These are phyloP conservation scores for Lasioglossum albipes DNA, from an alignment of 1,140 invertebrate species.

Conservation along the genomic window DNA sequence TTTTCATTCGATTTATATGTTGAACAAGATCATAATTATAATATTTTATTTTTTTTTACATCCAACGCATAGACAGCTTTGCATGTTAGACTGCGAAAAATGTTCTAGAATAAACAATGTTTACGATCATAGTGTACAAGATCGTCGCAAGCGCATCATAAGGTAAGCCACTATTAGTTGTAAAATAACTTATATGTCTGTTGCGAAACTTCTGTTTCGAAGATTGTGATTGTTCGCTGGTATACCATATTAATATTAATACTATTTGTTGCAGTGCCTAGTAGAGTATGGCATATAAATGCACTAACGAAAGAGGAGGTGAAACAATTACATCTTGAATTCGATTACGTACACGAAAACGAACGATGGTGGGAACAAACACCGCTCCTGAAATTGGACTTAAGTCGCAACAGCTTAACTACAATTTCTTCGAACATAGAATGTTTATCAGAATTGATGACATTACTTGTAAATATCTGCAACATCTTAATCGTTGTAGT, in stretches of 20 bases:
- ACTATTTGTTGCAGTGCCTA: conserved; percentile 84
- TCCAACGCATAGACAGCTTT: conserved; percentile 32
- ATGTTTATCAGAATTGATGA: conserved; percentile 85
- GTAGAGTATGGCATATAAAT: conserved; percentile 90
- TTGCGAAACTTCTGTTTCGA: neutral
- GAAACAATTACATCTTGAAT: conserved; percentile 81
- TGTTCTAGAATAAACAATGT: conserved; percentile 23
- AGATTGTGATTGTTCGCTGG: neutral
- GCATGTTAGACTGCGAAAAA: conserved; percentile 35
- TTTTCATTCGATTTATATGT: neutral
- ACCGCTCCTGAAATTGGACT: conserved; percentile 87
- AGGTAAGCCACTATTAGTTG: conserved; percentile 24
- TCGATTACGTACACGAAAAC: conserved; percentile 85
- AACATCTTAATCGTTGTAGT: conserved; percentile 7
- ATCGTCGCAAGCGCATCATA: neutral
- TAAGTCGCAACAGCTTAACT: conserved; percentile 89
- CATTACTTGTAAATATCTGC: conserved; percentile 84
- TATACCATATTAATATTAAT: neutral
- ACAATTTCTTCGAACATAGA: conserved; percentile 85
- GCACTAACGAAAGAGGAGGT: conserved; percentile 84
- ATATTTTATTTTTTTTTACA: conserved; percentile 19
- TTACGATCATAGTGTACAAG: conserved; percentile 12
- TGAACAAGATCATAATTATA: neutral
- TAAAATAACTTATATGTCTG: neutral
- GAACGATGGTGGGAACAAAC: conserved; percentile 93